Evolutionary conservation across 2,797 vertebrate genomes (phyloP).

Genomic region (Pterois miles): DNA sequence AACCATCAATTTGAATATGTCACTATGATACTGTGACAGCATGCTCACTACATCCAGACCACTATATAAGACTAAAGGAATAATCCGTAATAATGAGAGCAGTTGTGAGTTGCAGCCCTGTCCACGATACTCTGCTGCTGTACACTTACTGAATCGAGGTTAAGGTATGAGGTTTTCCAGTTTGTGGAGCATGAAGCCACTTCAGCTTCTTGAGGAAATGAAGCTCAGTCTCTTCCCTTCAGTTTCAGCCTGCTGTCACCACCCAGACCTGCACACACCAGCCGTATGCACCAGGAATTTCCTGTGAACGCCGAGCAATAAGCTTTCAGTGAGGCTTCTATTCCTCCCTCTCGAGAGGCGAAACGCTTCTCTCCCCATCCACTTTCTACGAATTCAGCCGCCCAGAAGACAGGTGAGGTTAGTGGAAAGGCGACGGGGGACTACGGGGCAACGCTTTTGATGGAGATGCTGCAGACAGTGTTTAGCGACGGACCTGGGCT

Average conservation of each 20-base stretch:
- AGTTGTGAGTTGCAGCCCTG: neutral
- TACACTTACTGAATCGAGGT: neutral
- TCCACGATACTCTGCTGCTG: neutral
- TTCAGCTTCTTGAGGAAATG: slow-evolving; percentile 46
- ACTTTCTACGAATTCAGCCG: slow-evolving; percentile 30
- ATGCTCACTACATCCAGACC: neutral
- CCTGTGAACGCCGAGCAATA: slow-evolving; percentile 64
- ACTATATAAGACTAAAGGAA: neutral
- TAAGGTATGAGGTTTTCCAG: slow-evolving; percentile 42
- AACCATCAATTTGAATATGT: neutral
- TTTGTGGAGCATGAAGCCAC: slow-evolving; percentile 19
- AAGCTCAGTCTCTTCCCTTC: slow-evolving; percentile 10
- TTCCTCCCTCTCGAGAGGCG: slow-evolving; percentile 40
- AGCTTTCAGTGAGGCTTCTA: slow-evolving; percentile 49
- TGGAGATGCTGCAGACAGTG: neutral
- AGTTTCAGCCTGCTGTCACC: slow-evolving; percentile 37
- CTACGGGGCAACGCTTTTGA: neutral
- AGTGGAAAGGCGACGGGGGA: neutral
- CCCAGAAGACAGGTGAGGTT: neutral
- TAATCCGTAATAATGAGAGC: too few species aligned
- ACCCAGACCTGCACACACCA: slow-evolving; percentile 35
- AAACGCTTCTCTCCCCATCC: neutral
- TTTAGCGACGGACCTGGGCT: slow-evolving; percentile 13
- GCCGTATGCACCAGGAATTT: slow-evolving; percentile 63
- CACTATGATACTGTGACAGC: neutral